Evolutionary conservation across 2,888 invertebrate species (phyloP), one percentile per base, ranked within the genome.

Genomic region (Tortricodes alternella): DNA sequence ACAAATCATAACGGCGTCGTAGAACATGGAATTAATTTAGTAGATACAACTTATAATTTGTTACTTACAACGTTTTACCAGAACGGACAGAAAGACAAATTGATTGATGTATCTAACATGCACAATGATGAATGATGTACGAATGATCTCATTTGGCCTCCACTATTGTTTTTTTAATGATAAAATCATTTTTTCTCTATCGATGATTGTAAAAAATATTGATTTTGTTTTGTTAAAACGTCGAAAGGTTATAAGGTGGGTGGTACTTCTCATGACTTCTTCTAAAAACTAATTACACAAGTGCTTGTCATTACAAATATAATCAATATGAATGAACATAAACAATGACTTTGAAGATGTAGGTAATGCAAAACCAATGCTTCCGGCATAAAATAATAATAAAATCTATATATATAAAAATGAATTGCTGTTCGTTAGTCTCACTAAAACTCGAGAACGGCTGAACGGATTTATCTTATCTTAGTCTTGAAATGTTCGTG

Each of bases 71-170:
- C 5, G 29, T 29, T 29, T 18, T 19, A n/a, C 68, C 69, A 67
- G 66, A 60, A 63, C 63, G 62, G 60, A 73, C 69, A 65, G 58
- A 67, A 66, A 63, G 74, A 78, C 76, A 73, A 74, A 79, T 79
- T 83, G 88, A 87, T 87, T 83, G 86, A 86, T 85, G 80, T 83
- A 84, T 85, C 77, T 83, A 80, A 76, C 56, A 58, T 61, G 61
- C 59, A 56, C 60, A 57, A 66, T 80, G 84, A 83, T 86, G 62
- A 67, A 84, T 86, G 77, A 71, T 69, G 48, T 53, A 57, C 46
- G 18, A 76, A 75, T 87, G 86, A 88, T 86, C 84, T 88, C 87
- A 88, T 84, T 85, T 77, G 83, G 76, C 85, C 85, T 85, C 70
- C 61, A 46, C 68, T 60, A 74, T 78, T 75, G 73, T 76, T 70